Conservation (phyloP, 2,797 vertebrate genomes). For the Liasis olivaceus region DNA sequence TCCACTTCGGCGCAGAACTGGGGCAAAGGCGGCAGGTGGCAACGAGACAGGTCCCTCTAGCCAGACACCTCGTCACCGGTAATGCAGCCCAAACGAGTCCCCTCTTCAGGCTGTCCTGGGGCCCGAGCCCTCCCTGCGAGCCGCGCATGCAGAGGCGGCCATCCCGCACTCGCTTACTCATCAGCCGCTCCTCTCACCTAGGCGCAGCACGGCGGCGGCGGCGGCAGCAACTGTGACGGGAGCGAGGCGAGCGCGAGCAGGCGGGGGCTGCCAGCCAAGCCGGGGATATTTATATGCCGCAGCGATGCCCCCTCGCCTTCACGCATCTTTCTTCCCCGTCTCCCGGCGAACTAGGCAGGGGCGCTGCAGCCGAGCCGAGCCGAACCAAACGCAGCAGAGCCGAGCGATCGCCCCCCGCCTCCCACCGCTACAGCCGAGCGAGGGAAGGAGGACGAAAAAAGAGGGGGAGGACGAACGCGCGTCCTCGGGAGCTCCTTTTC, state of each 20-base stretch:
- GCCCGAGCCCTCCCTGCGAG: neutral
- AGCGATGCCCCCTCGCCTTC: constrained; percentile 54
- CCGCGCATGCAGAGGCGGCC: constrained; percentile 3
- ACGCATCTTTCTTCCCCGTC: constrained; percentile 59
- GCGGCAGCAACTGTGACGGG: constrained; percentile 47
- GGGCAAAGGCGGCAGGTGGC: neutral
- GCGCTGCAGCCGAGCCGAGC: constrained; percentile 28
- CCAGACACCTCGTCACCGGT: neutral
- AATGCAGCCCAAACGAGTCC: neutral
- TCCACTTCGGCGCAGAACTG: neutral
- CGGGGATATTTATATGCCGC: constrained; percentile 20
- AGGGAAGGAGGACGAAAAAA: neutral
- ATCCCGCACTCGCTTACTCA: constrained; percentile 39
- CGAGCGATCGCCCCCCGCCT: neutral
- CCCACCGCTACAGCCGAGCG: neutral
- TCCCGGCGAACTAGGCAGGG: constrained; percentile 49
- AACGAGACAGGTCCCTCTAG: neutral
- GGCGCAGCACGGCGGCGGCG: constrained; percentile 28
- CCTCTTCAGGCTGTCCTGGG: neutral
- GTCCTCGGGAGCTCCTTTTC: constrained; percentile 16
- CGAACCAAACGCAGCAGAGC: constrained; percentile 38
- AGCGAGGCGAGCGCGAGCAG: neutral
- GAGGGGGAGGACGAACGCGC: neutral
- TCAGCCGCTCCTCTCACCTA: constrained; percentile 53
- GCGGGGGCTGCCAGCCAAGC: constrained; percentile 3